Evolutionary conservation across 2,113 vertebrate species (phyloP).

Genomic region (cattle (Bos taurus)): ARS-UCD2.0 NC_037350.1:49026501-49027000

Average conservation of each 20-base stretch:
- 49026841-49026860: not conserved
- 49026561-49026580: not conserved
- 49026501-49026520: not conserved
- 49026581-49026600: accelerated
- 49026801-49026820: accelerated
- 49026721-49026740: not conserved
- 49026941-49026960: not conserved
- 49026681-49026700: not conserved
- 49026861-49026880: not conserved
- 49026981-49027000: not conserved
- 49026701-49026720: not conserved
- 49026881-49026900: not conserved
- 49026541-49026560: not conserved
- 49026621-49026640: not conserved
- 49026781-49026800: not conserved
- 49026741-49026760: not conserved
- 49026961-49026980: not conserved
- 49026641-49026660: not conserved
- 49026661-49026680: not conserved
- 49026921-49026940: not conserved
- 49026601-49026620: not conserved
- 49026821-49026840: not conserved
- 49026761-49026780: not conserved
- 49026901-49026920: not conserved
- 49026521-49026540: not conserved